These are phyloP conservation scores for Rhabdomys dilectus DNA, from an alignment of 2,113 vertebrate species.

Conservation along the genomic window DNA sequence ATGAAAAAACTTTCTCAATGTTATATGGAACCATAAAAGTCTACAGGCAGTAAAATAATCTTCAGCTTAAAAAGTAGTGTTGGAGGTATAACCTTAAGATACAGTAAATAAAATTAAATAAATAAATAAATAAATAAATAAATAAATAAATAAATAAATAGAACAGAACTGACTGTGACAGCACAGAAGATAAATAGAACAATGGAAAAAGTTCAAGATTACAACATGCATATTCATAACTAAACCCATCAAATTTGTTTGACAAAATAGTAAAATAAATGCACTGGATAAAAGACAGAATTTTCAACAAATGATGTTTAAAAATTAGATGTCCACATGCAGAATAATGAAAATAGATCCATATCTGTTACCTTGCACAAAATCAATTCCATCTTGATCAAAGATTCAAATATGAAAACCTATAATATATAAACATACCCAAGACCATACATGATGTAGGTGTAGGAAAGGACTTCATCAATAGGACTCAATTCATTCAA, in stretches of 20 bases:
- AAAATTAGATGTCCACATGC: background rate
- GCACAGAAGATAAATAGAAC: background rate
- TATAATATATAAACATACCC: background rate
- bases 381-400: background rate
- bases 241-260: background rate
- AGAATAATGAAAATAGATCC: background rate
- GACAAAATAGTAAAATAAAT: background rate
- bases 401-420: background rate
- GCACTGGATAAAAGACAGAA: background rate
- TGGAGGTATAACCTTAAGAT: background rate
- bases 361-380: background rate
- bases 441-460: background rate
- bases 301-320: background rate
- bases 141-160: background rate
- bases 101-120: background rate
- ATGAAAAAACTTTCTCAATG: background rate
- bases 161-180: background rate
- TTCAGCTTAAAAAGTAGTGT: background rate
- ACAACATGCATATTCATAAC: background rate
- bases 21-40: background rate
- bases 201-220: background rate
- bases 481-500: background rate
- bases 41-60: background rate
- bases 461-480: background rate
- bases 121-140: background rate